Evolutionary conservation across 2,113 vertebrate species (phyloP).

Genomic region (Melanocharis versteri): DNA sequence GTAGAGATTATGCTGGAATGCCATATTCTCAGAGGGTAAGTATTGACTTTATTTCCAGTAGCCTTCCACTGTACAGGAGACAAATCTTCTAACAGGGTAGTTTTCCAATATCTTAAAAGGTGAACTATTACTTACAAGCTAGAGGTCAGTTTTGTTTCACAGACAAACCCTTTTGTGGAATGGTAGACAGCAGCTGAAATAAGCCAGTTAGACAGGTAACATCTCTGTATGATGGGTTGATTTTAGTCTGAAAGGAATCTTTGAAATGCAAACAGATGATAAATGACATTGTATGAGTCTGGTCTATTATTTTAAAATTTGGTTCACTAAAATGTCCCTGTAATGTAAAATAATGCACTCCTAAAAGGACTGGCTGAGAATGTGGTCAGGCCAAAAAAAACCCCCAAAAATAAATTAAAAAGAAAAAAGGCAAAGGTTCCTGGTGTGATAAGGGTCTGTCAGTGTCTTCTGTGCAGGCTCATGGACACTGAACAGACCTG

Average conservation of each 20-base stretch:
- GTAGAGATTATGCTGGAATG: constrained; percentile 78
- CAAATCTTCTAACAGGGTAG: neutral
- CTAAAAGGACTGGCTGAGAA: neutral
- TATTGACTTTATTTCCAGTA: neutral
- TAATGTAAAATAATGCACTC: neutral
- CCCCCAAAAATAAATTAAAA: too few species aligned
- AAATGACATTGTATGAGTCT: neutral
- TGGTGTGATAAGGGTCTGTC: neutral
- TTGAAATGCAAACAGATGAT: neutral
- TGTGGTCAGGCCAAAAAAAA: neutral
- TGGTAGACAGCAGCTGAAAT: neutral
- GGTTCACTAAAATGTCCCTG: neutral
- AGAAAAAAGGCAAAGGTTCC: neutral
- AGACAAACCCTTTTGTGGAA: neutral
- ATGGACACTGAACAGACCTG: neutral
- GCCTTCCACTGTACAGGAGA: neutral
- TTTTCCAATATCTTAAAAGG: neutral
- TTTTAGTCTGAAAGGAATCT: neutral
- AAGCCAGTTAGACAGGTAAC: neutral
- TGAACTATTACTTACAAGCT: neutral
- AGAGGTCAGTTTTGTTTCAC: neutral
- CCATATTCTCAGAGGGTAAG: constrained; percentile 82
- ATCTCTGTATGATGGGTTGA: neutral
- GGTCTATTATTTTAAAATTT: neutral
- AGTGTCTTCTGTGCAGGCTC: neutral